Percentiles rank a stretch among this genome's conserved stretches.
phyloP scores from a whole-genome alignment of 2,797 vertebrate genomes.

The Eospalax fontanierii region DNA sequence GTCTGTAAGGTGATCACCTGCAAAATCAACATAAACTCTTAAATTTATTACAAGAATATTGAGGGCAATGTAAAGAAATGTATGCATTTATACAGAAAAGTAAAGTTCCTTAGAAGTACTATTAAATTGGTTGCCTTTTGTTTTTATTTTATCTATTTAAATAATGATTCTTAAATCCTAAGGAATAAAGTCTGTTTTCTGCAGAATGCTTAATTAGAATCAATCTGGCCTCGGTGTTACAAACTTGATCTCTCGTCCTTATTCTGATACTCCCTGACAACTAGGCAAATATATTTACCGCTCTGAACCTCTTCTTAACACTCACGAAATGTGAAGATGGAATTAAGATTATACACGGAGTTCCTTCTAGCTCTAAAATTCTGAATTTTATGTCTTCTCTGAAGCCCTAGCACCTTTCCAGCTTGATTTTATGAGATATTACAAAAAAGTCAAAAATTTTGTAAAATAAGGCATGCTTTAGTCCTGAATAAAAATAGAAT shows the following conservation, averaged over 20 bases:
- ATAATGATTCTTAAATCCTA: slow-evolving; percentile 18
- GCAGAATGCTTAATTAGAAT: slow-evolving; percentile 46
- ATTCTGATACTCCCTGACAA: slow-evolving; percentile 6
- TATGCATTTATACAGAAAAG: slow-evolving; percentile 37
- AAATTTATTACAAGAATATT: not conserved
- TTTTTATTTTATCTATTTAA: slow-evolving; percentile 57
- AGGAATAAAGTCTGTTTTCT: slow-evolving; percentile 3
- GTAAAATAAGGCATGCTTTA: not conserved
- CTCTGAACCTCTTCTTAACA: not conserved
- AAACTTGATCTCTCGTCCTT: not conserved
- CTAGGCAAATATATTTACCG: not conserved
- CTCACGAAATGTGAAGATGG: slow-evolving; percentile 2
- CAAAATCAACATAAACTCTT: not conserved
- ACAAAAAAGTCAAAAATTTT: slow-evolving; percentile 33
- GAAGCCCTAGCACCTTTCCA: slow-evolving; percentile 19
- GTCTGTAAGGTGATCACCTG: not conserved
- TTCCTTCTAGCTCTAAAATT: slow-evolving; percentile 49
- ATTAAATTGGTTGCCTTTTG: slow-evolving; percentile 11
- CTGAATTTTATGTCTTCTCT: slow-evolving; percentile 26
- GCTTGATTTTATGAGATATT: slow-evolving; percentile 13
- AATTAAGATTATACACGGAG: not conserved
- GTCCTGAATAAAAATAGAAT: slow-evolving; percentile 10
- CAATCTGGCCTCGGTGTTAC: not conserved
- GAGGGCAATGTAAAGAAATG: slow-evolving; percentile 16
- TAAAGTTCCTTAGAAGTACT: not conserved